Percentiles rank a stretch among this genome's conserved stretches.
Conservation (phyloP, 2,888 invertebrate genomes). For the Carpatolechia fugitivella region DNA sequence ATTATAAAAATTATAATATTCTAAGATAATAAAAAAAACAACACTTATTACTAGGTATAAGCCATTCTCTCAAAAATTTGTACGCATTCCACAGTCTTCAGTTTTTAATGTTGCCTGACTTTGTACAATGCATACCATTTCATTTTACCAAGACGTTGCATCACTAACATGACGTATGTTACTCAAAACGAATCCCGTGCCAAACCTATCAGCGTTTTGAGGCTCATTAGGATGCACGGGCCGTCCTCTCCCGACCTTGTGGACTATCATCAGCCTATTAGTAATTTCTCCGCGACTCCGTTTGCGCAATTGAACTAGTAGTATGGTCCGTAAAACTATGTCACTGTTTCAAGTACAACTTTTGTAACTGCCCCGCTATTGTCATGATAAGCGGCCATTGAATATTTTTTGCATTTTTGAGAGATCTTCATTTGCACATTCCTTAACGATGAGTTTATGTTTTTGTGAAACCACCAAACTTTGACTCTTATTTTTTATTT, state of each 20-base stretch:
- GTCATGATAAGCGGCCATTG: constrained; percentile 15
- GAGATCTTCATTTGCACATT: background rate
- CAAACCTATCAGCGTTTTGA: constrained; percentile 17
- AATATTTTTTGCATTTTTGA: background rate
- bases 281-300: constrained; percentile 63
- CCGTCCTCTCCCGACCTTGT: constrained; percentile 57
- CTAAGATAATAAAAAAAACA: too few species aligned
- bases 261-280: constrained; percentile 59
- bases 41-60: too few species aligned
- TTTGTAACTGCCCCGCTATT: constrained; percentile 34
- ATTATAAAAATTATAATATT: too few species aligned
- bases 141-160: background rate
- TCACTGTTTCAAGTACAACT: constrained; percentile 73
- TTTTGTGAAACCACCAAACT: too few species aligned
- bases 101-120: too few species aligned
- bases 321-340: constrained; percentile 64
- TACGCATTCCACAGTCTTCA: too few species aligned
- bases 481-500: too few species aligned
- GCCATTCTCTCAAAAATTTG: too few species aligned
- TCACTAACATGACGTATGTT: background rate
- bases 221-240: constrained; percentile 53
- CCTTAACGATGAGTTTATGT: background rate
- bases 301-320: constrained; percentile 63
- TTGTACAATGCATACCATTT: too few species aligned
- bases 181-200: background rate